Percentiles rank a stretch among this genome's conserved stretches.
phyloP scores from a whole-genome alignment of 2,113 vertebrate genomes.

The Riparia riparia region DNA sequence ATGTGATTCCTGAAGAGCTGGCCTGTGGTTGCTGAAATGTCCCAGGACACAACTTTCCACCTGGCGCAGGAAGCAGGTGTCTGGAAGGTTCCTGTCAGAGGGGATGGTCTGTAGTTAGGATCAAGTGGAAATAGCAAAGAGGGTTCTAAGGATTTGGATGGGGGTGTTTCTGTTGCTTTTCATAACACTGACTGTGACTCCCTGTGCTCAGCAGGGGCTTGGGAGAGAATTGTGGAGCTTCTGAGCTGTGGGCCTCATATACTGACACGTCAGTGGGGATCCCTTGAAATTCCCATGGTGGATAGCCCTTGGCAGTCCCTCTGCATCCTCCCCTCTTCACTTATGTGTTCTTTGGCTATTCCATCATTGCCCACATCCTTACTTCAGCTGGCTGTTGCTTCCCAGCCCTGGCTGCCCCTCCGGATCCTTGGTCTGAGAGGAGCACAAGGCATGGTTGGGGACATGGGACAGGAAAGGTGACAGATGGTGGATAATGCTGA shows the following conservation, averaged over 20 bases:
- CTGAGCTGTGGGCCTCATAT: neutral
- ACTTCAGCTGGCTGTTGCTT: neutral
- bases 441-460: neutral
- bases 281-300: neutral
- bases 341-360: neutral
- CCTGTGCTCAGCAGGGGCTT: neutral
- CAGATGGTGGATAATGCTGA: neutral
- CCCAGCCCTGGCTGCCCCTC: neutral
- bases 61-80: slow-evolving; percentile 54
- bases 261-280: neutral
- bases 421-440: neutral
- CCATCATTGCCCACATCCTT: neutral
- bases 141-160: neutral
- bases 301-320: neutral
- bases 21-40: neutral
- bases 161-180: neutral
- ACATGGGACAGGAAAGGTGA: neutral
- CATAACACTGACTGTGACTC: fast-evolving
- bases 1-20: slow-evolving; percentile 7
- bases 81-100: neutral
- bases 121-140: neutral
- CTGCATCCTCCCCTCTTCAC: neutral
- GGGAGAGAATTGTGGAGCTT: neutral
- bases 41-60: neutral
- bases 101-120: neutral